Base-by-base conservation (phyloP, 1,140 invertebrate genomes). In the Pectinophora gossypiella region DNA sequence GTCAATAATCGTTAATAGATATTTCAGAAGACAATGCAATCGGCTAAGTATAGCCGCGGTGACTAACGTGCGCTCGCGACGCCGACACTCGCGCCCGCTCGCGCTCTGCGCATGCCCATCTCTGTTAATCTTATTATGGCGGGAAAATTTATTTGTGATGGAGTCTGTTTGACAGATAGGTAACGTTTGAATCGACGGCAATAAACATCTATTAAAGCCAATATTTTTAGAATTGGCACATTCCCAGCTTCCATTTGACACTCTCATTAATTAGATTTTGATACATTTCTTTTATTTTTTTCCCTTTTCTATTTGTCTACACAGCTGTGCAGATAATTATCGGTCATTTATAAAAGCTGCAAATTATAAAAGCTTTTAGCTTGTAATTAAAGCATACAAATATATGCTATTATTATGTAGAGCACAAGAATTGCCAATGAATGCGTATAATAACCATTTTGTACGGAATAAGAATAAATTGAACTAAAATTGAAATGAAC, bases 1-100 rank as follows among this genome's bases (percentile, higher is more conserved):
- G 83, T 85, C 83, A 85, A 86, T 86, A 86, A 86, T 86, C 76
- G 73, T 83, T 86, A 86, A 86, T 86, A 86, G 83, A 86, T 82
- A 85, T 85, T 84, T 85, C 79, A 86, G 81, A 86, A 82, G 82
- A 86, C 83, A 86, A 86, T 86, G 81, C 83, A 78, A 76, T 72
- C 60, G 76, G 59, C 81, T 83, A 85, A 83, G 77, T 85, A 75
- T 86, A 86, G 83, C 56, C 61, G 54, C 48, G 46, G 81, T 85
- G 83, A 86, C 73, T 85, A 85, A 85, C 77, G 76, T 65, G 64
- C 64, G 68, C 77, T 74, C 80, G 56, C 72, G 64, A 65, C 58
- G 48, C 54, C 21, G 23, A 15, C 27, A n/a, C 27, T 32, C 27
- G 9, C n/a, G 9, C 27, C 27, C 9, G 27, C 36, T 15, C 20